phyloP scores from a whole-genome alignment of 2,888 invertebrate genomes.

The Limnephilus auricula region DNA sequence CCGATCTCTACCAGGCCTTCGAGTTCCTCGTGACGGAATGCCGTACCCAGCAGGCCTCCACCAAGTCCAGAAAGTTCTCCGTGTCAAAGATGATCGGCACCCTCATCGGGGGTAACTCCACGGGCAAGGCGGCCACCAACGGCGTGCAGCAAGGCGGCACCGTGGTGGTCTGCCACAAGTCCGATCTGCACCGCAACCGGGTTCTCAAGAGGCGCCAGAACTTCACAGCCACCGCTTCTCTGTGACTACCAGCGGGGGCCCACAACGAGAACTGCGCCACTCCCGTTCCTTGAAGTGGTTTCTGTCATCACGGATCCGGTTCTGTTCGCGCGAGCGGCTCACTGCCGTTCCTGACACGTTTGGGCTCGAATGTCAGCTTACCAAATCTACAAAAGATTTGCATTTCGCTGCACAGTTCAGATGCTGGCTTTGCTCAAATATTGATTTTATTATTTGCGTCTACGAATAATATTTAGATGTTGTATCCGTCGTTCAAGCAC shows the following conservation, averaged over 20 bases:
- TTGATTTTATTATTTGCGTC: constrained; percentile 34
- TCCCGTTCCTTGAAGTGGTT: constrained; percentile 75
- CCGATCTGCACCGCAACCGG: constrained; percentile 78
- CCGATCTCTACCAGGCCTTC: constrained; percentile 85
- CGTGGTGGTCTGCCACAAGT: constrained; percentile 79
- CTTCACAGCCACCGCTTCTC: constrained; percentile 81
- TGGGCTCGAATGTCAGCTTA: constrained; percentile 67
- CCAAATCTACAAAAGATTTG: not conserved
- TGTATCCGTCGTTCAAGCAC: not conserved
- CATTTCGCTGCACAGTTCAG: not conserved
- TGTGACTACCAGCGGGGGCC: constrained; percentile 78
- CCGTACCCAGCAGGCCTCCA: constrained; percentile 74
- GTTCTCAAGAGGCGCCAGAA: constrained; percentile 79
- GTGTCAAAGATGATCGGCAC: constrained; percentile 89
- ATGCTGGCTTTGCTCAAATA: constrained; percentile 47
- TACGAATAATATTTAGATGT: constrained; percentile 6
- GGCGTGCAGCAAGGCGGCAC: constrained; percentile 73
- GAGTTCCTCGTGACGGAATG: constrained; percentile 84
- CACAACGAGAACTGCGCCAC: constrained; percentile 73
- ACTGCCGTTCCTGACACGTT: constrained; percentile 71
- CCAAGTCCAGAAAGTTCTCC: constrained; percentile 85
- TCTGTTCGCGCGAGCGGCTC: constrained; percentile 71
- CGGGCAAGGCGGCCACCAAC: constrained; percentile 68
- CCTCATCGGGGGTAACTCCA: constrained; percentile 77
- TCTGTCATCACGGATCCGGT: not conserved